A percentile compares a stretch with the other conserved stretches of the same genome.
Evolutionary conservation across 2,797 vertebrate species (phyloP).

Genomic region (Cephalopachus bancanus): DNA sequence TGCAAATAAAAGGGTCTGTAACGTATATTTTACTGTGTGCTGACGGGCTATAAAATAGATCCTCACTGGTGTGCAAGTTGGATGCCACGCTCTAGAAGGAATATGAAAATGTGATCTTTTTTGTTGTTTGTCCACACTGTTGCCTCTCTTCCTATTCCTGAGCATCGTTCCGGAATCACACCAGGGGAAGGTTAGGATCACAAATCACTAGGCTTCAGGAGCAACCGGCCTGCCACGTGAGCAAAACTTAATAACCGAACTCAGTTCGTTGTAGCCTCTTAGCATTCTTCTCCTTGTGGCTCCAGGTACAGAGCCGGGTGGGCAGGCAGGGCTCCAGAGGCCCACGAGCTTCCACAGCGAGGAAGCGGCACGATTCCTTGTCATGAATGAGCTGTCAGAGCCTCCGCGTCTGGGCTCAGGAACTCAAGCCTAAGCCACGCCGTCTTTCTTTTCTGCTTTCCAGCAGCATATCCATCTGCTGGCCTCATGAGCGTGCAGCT

Average conservation of each 20-base stretch:
- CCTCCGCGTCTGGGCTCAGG: background rate
- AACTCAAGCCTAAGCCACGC: slow-evolving; percentile 1
- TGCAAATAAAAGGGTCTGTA: background rate
- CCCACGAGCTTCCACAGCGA: background rate
- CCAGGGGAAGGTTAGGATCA: background rate
- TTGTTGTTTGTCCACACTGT: background rate
- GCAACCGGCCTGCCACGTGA: too few species aligned
- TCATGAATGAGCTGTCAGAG: background rate
- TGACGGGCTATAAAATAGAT: background rate
- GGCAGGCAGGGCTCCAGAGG: background rate
- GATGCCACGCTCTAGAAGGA: background rate
- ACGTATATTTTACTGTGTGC: background rate
- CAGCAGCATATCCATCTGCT: slow-evolving; percentile 71
- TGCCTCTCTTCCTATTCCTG: background rate
- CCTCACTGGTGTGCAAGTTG: background rate
- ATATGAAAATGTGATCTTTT: background rate
- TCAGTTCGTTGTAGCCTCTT: background rate
- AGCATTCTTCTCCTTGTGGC: background rate
- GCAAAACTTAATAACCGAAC: too few species aligned
- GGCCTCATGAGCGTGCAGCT: slow-evolving; percentile 75
- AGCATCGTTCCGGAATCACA: background rate
- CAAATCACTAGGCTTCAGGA: background rate
- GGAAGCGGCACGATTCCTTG: background rate
- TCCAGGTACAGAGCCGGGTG: background rate
- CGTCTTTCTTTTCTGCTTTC: background rate